phyloP scores from a whole-genome alignment of 2,113 vertebrate genomes.

The Nanorana parkeri region DNA sequence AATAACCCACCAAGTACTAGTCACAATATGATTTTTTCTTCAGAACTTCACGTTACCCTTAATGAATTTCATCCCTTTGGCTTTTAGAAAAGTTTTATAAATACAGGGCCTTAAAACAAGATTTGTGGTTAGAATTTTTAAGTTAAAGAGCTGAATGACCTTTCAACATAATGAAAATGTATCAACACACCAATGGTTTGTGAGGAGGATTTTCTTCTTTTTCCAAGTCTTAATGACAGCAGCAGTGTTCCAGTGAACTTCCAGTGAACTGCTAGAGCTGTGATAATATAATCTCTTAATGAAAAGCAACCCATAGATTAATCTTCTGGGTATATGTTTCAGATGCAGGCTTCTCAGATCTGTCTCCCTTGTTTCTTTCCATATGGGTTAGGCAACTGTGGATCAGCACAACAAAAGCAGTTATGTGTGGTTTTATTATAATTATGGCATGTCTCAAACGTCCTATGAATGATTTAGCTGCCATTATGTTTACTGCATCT shows the following conservation, averaged over 20 bases:
- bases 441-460: background rate
- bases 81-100: conserved; percentile 11
- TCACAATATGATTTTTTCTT: too few species aligned
- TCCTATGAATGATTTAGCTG: background rate
- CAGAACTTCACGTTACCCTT: background rate
- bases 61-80: conserved; percentile 5
- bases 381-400: conserved; percentile 17
- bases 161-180: conserved; percentile 18
- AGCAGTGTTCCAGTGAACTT: conserved; percentile 38
- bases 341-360: conserved; percentile 22
- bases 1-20: too few species aligned
- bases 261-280: conserved; percentile 36
- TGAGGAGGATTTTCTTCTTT: conserved; percentile 28
- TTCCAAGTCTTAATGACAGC: conserved; percentile 38
- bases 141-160: background rate
- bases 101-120: background rate
- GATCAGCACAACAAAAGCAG: conserved; percentile 36
- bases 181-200: conserved; percentile 15
- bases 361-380: background rate
- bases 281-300: conserved; percentile 52
- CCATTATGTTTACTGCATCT: background rate
- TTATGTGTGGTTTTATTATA: conserved; percentile 28
- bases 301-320: conserved; percentile 39
- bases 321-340: conserved; percentile 28
- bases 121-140: background rate